Percentiles rank a stretch among this genome's conserved stretches.
phyloP scores from a whole-genome alignment of 2,888 invertebrate genomes.

The Tethea ocularis region DNA sequence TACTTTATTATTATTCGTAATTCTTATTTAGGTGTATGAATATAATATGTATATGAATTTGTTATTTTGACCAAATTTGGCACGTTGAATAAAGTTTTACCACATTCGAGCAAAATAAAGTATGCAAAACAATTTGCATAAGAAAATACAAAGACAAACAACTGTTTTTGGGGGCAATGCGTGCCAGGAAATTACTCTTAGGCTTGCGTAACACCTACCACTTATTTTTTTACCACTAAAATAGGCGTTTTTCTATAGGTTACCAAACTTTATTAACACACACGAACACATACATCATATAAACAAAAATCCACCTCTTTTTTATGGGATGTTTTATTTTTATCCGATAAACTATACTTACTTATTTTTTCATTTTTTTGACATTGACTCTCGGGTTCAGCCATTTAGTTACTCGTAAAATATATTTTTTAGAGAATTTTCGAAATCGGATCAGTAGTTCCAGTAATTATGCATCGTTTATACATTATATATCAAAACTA shows the following conservation, averaged over 20 bases:
- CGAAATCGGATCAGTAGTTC: too few relatives aligned
- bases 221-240: constrained; percentile 7
- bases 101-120: constrained; percentile 22
- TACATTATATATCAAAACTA: too few relatives aligned
- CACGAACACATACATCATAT: background rate
- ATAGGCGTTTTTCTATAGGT: background rate
- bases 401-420: too few relatives aligned
- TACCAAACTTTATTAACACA: background rate
- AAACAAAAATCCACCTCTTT: background rate
- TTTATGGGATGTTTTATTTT: background rate
- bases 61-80: constrained; percentile 32
- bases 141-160: constrained; percentile 39
- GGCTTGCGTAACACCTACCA: constrained; percentile 20
- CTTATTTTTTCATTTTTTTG: background rate
- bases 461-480: too few relatives aligned
- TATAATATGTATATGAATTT: background rate
- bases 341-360: background rate
- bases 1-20: background rate
- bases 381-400: too few relatives aligned
- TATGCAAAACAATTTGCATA: constrained; percentile 46
- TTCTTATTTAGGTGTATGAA: too few relatives aligned
- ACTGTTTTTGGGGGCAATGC: constrained; percentile 37
- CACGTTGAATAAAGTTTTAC: constrained; percentile 31
- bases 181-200: constrained; percentile 26
- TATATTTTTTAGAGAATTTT: too few relatives aligned